Conservation (phyloP, 2,113 vertebrate species). For the Varanus komodoensis region DNA sequence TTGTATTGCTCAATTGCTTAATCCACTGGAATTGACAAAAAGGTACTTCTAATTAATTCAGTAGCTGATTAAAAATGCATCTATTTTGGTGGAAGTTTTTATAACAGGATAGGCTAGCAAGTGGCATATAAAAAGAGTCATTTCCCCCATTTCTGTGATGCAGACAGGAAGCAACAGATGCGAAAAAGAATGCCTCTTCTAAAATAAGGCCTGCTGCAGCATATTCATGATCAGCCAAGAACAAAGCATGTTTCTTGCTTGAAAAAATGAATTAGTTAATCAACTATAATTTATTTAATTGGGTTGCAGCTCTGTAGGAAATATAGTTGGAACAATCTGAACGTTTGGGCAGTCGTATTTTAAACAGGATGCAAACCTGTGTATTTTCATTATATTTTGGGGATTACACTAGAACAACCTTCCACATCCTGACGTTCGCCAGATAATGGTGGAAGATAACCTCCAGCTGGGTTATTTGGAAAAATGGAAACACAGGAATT, state of each 20-base stretch:
- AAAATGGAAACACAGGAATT: too few species aligned
- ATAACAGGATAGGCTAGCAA: neutral
- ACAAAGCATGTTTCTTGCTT: neutral
- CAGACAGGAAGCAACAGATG: neutral
- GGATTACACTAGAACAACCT: neutral
- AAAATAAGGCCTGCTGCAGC: neutral
- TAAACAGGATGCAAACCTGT: neutral
- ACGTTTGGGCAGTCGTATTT: neutral
- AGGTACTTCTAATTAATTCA: too few species aligned
- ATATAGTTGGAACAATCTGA: neutral
- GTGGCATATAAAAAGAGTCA: neutral
- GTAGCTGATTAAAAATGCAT: too few species aligned
- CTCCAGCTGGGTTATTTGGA: too few species aligned
- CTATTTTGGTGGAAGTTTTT: too few species aligned
- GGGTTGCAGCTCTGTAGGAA: neutral
- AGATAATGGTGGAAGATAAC: neutral
- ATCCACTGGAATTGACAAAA: neutral
- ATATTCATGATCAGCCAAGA: neutral
- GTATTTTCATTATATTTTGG: neutral
- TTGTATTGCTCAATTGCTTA: neutral
- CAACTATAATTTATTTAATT: neutral
- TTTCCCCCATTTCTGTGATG: neutral
- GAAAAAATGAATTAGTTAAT: neutral
- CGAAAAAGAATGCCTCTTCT: neutral
- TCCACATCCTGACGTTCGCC: neutral